A percentile compares a stretch with the other conserved stretches of the same genome.
These are phyloP conservation scores for Hirtodrosophila duncani DNA, from an alignment of 2,888 invertebrate species.

Conservation along the genomic window DNA sequence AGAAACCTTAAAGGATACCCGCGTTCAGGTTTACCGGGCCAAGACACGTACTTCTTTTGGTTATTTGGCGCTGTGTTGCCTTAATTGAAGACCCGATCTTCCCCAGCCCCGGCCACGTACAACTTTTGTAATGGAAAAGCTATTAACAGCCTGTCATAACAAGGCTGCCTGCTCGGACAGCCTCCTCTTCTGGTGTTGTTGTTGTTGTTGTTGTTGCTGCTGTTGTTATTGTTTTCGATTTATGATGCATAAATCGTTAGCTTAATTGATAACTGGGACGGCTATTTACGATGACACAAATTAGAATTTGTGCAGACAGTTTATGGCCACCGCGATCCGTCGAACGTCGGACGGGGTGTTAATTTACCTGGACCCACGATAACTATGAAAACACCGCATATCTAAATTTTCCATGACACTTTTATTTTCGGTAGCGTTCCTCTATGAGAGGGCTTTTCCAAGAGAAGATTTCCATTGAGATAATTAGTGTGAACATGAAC, in stretches of 20 bases:
- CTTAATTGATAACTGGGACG: constrained; percentile 68
- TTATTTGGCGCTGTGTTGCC: constrained; percentile 61
- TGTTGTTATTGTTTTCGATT: constrained; percentile 67
- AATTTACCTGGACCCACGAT: constrained; percentile 41
- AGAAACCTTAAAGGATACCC: constrained; percentile 60
- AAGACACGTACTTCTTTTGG: constrained; percentile 45
- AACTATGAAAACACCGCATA: too few relatives aligned
- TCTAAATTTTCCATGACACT: too few relatives aligned
- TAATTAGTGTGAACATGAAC: too few relatives aligned
- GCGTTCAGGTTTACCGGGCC: constrained; percentile 22
- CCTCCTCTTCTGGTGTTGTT: constrained; percentile 3
- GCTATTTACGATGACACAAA: constrained; percentile 73
- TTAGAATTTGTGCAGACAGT: constrained; percentile 70
- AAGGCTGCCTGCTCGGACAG: constrained; percentile 30
- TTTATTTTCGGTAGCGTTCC: too few relatives aligned
- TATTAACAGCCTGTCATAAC: constrained; percentile 70
- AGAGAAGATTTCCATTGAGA: too few relatives aligned
- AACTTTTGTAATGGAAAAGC: constrained; percentile 55
- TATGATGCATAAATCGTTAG: constrained; percentile 67
- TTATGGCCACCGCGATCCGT: constrained; percentile 44
- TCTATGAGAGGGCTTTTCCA: too few relatives aligned
- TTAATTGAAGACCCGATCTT: constrained; percentile 59
- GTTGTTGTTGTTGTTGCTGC: constrained; percentile 18
- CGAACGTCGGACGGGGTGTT: constrained; percentile 31
- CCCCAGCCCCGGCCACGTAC: background rate